Evolutionary conservation across 2,888 invertebrate species (phyloP), one percentile per base, ranked within the genome.

Genomic region (Vesta saturnalis): DNA sequence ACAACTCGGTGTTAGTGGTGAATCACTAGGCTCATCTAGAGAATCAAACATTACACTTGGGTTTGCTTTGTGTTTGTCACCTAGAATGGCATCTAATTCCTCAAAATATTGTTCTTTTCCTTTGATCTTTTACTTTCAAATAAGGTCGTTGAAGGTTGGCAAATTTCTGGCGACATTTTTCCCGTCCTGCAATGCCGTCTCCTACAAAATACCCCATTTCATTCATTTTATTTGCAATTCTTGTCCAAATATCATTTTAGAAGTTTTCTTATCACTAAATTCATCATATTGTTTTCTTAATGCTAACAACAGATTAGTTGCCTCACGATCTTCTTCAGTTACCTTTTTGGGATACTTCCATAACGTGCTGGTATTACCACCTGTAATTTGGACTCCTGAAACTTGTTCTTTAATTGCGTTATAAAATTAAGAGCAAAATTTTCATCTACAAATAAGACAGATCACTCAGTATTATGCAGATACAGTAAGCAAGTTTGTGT

Each of bases 181-280:
- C 56, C 30, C 56, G 22, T 14, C 4, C 56, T 21, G 23, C 56
- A 56, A 15, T 30, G 15, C 56, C 56, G 15, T 22, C 30, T 56
- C 56, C 56, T 21, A 56, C 56, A 56, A 23, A 56, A 56, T 14
- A 30, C 3, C 15, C 14, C 21, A 22, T 56, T 30, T 56, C 23
- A 30, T 56, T 56, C 21, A 56, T 21, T 12, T 56, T 23, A 14
- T 56, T 22, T 15, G 23, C 56, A 23, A 56, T 56, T 30, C 15
- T 56, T 15, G 30, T 12, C 56, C 56, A 56, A 4, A 70, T 10
- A 15, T 21, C 16, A 47, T 70, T 35, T 67, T 70, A 16, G 35
- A 47, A n/a, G 57, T 70, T 39, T 64, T 67, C 30, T 67, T 58
- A 43, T 70, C 67, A 19, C 49, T 22, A 60, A 70, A 70, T 57